Conservation (phyloP, 2,888 invertebrate genomes). For the Epinotia demarniana region DNA sequence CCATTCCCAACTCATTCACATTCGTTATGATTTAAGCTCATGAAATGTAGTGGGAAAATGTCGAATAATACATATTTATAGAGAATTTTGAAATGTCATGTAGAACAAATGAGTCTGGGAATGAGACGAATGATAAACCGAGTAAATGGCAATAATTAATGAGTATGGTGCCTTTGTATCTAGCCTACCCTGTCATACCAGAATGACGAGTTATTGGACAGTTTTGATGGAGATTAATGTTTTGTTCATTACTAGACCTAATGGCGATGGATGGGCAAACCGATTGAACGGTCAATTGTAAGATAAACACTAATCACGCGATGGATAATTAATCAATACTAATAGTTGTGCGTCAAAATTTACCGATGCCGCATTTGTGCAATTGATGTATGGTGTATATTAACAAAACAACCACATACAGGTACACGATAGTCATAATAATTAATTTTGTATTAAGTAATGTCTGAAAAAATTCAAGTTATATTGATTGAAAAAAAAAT, state of each 20-base stretch:
- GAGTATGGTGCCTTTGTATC: not conserved
- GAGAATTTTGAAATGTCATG: no score
- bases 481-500: no score
- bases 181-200: not conserved
- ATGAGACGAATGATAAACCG: no score
- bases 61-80: no score
- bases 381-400: constrained; percentile 1
- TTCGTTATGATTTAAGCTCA: no score
- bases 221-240: constrained; percentile 18
- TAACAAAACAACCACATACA: not conserved
- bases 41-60: no score
- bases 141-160: no score
- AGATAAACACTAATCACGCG: constrained; percentile 34
- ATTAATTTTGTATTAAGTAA: not conserved
- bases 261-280: constrained; percentile 12
- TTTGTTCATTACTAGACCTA: constrained; percentile 15
- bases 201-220: not conserved
- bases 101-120: no score
- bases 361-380: constrained; percentile 10
- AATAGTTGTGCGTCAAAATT: constrained; percentile 21
- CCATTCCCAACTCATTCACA: no score
- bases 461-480: no score
- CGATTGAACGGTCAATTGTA: constrained; percentile 26
- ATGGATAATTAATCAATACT: constrained; percentile 20
- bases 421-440: not conserved